Conservation (phyloP, 2,113 vertebrate species). For the Silurus asotus region DNA sequence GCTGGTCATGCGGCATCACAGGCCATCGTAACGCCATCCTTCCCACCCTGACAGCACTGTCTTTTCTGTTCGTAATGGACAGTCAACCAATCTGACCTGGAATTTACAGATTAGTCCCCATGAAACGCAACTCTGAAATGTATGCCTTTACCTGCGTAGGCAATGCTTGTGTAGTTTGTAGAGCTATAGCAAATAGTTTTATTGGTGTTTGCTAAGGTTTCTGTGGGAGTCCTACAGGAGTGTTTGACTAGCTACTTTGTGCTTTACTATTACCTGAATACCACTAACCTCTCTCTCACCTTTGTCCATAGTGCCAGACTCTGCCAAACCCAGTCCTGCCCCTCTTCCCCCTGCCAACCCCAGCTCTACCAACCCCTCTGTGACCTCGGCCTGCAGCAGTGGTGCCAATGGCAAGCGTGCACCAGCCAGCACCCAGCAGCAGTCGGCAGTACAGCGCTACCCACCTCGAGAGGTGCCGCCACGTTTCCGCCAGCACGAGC, state of each 20-base stretch:
- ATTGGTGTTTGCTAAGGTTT: neutral
- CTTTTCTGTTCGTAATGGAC: neutral
- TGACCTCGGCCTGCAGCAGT: conserved; percentile 75
- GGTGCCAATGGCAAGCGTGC: conserved; percentile 93
- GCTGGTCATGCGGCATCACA: too few species aligned
- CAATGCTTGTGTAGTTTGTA: neutral
- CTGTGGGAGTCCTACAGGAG: neutral
- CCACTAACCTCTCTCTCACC: conserved; percentile 8
- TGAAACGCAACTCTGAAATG: too few species aligned
- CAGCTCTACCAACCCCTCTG: conserved; percentile 78
- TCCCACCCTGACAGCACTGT: neutral
- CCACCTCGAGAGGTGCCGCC: conserved; percentile 95
- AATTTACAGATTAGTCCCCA: neutral
- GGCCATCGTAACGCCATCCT: neutral
- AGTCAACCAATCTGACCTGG: neutral
- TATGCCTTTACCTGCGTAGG: neutral
- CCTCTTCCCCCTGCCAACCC: conserved; percentile 85
- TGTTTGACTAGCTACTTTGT: neutral
- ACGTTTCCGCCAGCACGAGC: conserved; percentile 97
- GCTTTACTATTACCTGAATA: neutral
- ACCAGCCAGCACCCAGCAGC: conserved; percentile 67
- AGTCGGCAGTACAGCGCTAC: conserved; percentile 85
- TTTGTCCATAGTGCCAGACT: conserved; percentile 85
- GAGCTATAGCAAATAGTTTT: neutral
- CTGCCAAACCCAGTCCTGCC: conserved; percentile 88